Evolutionary conservation across 2,113 vertebrate species (phyloP), one percentile per base, ranked within the genome.

Genomic region (Brachypteracias leptosomus): DNA sequence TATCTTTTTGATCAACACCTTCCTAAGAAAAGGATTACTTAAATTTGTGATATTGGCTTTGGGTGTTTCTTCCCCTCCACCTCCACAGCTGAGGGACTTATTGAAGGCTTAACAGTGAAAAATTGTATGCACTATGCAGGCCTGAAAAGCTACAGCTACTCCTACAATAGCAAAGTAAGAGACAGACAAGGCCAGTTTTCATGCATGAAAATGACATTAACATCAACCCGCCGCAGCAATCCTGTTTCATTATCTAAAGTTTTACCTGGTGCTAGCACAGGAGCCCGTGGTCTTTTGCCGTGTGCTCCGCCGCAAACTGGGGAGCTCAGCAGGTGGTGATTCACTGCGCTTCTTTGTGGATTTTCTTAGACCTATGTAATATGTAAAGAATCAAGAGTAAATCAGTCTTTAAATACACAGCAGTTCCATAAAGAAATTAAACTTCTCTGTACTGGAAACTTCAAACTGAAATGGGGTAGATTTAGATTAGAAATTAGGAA

Each of bases 271-370:
- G 98, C 99, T 99, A 98, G 99, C 99, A 98, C 99, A 99, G 98
- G 99, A 99, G 99, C 99, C 99, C 99, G 99, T 99, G 99, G 99
- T 99, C 99, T 99, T 99, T 98, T 99, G 99, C 97, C 99, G 98
- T 99, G 99, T 99, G 99, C 99, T 99, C 99, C 99, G 98, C 99
- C 99, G 98, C 98, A 98, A 98, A 98, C 98, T 99, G 99, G 99
- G 99, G 99, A 99, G 99, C 99, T 99, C 99, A 98, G 99, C 99
- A 98, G 99, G 99, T 97, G 99, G 99, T 97, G 99, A 99, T 98
- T 99, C 99, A 98, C 99, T 99, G 97, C 99, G 99, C 97, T 99
- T 99, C 98, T 99, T 99, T 6, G 98, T 99, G 85, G 99, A 99
- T 97, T 99, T 99, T 96, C 99, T 99, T 92, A 99, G 98, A 98